Percentiles rank a stretch among this genome's conserved stretches.
Evolutionary conservation across 2,113 vertebrate species (phyloP).

Genomic region (Phodopus roborovskii): DNA sequence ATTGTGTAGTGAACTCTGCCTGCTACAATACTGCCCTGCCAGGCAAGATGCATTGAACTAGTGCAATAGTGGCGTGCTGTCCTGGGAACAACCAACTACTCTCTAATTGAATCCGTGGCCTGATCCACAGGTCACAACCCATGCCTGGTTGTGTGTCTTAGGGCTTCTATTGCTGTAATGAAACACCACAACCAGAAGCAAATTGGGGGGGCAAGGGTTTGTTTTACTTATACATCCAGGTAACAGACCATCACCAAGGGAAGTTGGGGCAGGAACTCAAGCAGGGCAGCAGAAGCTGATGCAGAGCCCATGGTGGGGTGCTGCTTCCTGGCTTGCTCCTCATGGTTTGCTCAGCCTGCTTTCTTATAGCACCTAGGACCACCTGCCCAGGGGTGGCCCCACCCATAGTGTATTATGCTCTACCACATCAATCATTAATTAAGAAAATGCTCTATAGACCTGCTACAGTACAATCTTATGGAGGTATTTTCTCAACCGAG

Average conservation of each 20-base stretch:
- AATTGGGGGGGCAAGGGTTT: not conserved
- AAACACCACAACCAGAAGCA: not conserved
- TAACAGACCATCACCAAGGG: not conserved
- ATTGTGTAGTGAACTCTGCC: not conserved
- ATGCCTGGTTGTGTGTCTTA: not conserved
- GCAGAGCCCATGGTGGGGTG: not conserved
- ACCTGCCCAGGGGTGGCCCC: not conserved
- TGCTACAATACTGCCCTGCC: no score
- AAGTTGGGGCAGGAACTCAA: not conserved
- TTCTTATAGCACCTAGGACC: not conserved
- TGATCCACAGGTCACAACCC: no score
- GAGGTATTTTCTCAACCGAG: not conserved
- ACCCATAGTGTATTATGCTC: not conserved
- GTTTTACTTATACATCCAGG: not conserved
- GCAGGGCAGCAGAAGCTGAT: not conserved
- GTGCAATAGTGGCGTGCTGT: not conserved
- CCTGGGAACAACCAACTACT: not conserved
- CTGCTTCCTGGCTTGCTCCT: not conserved
- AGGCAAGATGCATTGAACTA: not conserved
- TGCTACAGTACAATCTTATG: not conserved
- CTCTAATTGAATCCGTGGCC: not conserved
- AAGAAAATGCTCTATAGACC: not conserved
- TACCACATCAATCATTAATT: not conserved
- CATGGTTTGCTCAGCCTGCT: not conserved
- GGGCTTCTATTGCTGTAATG: not conserved